These are phyloP conservation scores for Solenopsis invicta DNA, from an alignment of 1,140 invertebrate genomes.

Conservation along the genomic window DNA sequence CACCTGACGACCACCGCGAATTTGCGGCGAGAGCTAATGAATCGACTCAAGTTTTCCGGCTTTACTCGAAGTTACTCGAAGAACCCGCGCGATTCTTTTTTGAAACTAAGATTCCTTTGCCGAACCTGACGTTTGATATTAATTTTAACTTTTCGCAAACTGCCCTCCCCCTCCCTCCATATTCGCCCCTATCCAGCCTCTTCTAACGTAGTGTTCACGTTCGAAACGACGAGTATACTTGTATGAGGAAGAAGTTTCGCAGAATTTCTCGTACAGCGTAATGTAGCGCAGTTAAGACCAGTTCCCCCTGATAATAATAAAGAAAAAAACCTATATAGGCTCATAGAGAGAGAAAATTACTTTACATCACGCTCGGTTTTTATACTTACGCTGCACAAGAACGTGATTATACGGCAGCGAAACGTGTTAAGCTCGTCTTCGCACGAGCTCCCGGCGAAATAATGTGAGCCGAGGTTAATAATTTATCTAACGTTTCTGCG, in stretches of 20 bases:
- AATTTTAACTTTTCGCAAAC: slow-evolving; percentile 44
- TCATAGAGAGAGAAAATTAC: slow-evolving; percentile 7
- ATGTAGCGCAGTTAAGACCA: slow-evolving; percentile 7
- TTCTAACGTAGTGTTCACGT: not conserved
- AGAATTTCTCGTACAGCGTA: not conserved
- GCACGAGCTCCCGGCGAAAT: slow-evolving; percentile 9
- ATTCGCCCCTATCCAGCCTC: not conserved
- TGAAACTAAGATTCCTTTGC: not conserved
- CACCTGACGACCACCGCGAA: slow-evolving; percentile 57
- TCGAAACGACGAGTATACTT: not conserved
- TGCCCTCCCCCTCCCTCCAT: not conserved
- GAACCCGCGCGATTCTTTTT: slow-evolving; percentile 15
- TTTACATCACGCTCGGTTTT: slow-evolving; percentile 38
- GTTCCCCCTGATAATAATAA: not conserved
- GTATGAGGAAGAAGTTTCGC: not conserved
- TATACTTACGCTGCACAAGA: not conserved
- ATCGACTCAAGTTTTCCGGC: slow-evolving; percentile 42
- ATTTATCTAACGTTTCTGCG: slow-evolving; percentile 33
- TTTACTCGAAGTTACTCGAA: slow-evolving; percentile 15
- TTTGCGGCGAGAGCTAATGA: slow-evolving; percentile 49
- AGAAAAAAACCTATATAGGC: slow-evolving; percentile 9
- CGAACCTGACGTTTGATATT: slow-evolving; percentile 28
- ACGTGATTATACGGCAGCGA: slow-evolving; percentile 42
- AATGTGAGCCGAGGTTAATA: slow-evolving; percentile 27
- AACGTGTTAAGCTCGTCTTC: slow-evolving; percentile 23